These are phyloP conservation scores for Chrysotoxum bicinctum DNA, from an alignment of 2,888 invertebrate genomes.

Conservation along the genomic window DNA sequence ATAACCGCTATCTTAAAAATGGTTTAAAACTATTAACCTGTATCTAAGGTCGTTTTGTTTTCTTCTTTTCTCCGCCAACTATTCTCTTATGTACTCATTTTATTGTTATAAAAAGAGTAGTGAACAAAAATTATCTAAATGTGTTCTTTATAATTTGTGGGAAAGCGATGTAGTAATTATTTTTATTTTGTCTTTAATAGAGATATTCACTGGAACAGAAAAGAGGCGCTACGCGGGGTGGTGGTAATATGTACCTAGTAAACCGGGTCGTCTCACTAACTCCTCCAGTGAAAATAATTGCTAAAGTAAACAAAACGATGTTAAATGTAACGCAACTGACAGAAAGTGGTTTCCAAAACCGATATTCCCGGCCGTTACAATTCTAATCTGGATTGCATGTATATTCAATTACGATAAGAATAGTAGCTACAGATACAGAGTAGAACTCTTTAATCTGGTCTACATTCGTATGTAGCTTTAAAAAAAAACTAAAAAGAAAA, in stretches of 20 bases:
- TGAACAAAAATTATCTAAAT: background rate
- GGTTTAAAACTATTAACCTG: background rate
- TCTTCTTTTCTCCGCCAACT: background rate
- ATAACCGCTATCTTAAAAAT: background rate
- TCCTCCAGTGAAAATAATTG: background rate
- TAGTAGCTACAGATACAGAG: background rate
- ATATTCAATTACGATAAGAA: no score
- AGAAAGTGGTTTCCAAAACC: slow-evolving; percentile 1
- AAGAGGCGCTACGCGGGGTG: background rate
- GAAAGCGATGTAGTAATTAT: background rate
- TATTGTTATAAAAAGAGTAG: no score
- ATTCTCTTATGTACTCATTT: background rate
- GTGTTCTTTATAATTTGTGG: background rate
- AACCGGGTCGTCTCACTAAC: slow-evolving; percentile 1
- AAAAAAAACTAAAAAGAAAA: background rate
- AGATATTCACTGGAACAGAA: no score
- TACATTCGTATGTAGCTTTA: background rate
- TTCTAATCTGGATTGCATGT: background rate
- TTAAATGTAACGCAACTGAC: background rate
- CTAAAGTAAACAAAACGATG: background rate
- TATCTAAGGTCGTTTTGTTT: background rate
- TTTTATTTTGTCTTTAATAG: background rate
- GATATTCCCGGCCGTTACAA: background rate
- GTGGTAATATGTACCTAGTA: background rate
- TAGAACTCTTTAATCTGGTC: slow-evolving; percentile 2